A percentile compares a stretch with the other conserved stretches of the same genome.
These are phyloP conservation scores for Petrolisthes manimaculis DNA, from an alignment of 2,888 invertebrate species.

Conservation along the genomic window DNA sequence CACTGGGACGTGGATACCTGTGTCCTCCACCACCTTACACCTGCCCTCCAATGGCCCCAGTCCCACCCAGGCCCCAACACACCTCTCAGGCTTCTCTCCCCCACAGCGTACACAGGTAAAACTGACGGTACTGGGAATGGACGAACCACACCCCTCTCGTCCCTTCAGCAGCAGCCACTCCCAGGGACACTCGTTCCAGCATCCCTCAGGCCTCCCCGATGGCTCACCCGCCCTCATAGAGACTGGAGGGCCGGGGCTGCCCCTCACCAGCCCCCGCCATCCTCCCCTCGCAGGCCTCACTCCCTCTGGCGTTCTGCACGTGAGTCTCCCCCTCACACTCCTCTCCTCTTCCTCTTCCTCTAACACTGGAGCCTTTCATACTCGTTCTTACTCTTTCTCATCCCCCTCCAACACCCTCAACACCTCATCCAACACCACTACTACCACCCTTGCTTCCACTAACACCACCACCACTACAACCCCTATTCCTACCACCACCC, in stretches of 20 bases:
- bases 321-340: conserved; percentile 45
- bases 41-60: not conserved
- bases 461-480: conserved; percentile 8
- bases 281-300: conserved; percentile 2
- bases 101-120: conserved; percentile 45
- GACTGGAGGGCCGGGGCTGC: conserved; percentile 18
- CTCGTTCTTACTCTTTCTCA: too few relatives aligned
- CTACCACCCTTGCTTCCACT: not conserved
- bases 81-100: not conserved
- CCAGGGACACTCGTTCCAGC: conserved; percentile 21
- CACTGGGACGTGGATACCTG: conserved; percentile 55
- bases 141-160: conserved; percentile 32
- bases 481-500: conserved; percentile 15
- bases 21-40: conserved; percentile 49
- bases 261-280: not conserved
- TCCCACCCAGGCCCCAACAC: not conserved
- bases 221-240: conserved; percentile 41
- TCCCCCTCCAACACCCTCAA: too few relatives aligned
- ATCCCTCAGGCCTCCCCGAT: conserved; percentile 43
- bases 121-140: conserved; percentile 60
- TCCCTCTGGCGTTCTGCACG: conserved; percentile 20
- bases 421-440: not conserved
- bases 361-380: not conserved
- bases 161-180: not conserved
- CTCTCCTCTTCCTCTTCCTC: conserved; percentile 29